Base-by-base conservation (phyloP, 2,113 vertebrate genomes). In the Verasper variegatus region DNA sequence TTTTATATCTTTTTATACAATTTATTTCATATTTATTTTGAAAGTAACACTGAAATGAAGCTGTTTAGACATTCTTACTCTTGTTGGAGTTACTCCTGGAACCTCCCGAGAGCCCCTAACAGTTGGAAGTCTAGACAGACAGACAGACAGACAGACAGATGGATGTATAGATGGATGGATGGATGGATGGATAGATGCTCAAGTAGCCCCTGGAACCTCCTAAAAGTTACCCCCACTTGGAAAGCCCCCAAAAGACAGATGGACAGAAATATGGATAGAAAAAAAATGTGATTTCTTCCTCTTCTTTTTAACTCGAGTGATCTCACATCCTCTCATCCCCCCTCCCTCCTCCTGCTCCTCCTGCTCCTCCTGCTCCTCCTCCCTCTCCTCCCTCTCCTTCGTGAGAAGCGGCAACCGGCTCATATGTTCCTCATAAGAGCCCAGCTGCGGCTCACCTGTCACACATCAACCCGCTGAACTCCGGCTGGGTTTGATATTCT, bases 381-480 rank as follows among this genome's bases (percentile, higher is more conserved):
- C 35, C 61, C 23, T 60, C 37, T 42, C 26, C n/a, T 0, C 26
- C 62, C 27, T 54, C 51, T 61, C 69, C 58, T 12, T 17, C 37
- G 64, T 86, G 86, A 78, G 79, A 82, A 75, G 59, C 71, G 2
- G 35, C 35, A 1, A 9, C 35, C 35, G 35, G 68, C 61, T 83
- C 87, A 89, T 73, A 15, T 87, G 88, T 71, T 90, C 71, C 12
- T 79, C 79, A 73, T 87, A 27, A 79, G 59, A 54, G 67, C 57
- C 81, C 84, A 83, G 76, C 89, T 86, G 89, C 24, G 4, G 63
- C 81, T 87, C 83, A 86, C 87, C 85, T 87, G 87, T 68, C 81
- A 55, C 21, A 47, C 0, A 67, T 76, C 78, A 82, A 83, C 67
- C 75, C 65, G 61, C 57, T 83, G 84, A 86, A 68, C 83, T 51